phyloP scores from a whole-genome alignment of 2,113 vertebrate species.

The Perca flavescens region DNA sequence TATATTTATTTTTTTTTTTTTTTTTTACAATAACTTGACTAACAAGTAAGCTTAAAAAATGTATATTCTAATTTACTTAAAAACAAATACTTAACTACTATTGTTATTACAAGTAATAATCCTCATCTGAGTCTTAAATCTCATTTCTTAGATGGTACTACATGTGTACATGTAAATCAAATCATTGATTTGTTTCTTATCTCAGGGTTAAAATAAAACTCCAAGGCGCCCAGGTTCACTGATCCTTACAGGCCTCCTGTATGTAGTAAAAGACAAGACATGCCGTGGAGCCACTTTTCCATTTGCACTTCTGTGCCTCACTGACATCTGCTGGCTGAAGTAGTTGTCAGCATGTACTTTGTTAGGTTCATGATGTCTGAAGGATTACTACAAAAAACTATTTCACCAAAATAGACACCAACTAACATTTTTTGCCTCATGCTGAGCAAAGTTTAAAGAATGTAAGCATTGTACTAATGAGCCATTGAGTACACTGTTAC shows the following conservation, averaged over 20 bases:
- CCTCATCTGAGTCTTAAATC: background rate
- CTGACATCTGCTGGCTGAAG: conserved; percentile 74
- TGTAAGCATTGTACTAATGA: conserved; percentile 67
- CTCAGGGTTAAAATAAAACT: conserved; percentile 59
- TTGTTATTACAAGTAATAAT: background rate
- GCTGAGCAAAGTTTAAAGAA: conserved; percentile 46
- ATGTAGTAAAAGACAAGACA: background rate
- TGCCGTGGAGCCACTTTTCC: background rate
- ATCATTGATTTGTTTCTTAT: conserved; percentile 39
- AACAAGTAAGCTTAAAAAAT: conserved; percentile 6
- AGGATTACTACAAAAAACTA: background rate
- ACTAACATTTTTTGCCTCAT: conserved; percentile 4
- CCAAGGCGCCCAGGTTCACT: conserved; percentile 11
- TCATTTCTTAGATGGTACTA: background rate
- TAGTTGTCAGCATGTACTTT: background rate
- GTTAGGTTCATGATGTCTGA: background rate
- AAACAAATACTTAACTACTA: background rate
- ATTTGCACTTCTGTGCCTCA: conserved; percentile 40
- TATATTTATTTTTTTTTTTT: too few relatives aligned
- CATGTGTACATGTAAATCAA: too few relatives aligned
- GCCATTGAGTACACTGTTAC: conserved; percentile 46
- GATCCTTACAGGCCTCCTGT: background rate
- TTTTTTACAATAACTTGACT: conserved; percentile 12
- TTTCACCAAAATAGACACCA: conserved; percentile 1
- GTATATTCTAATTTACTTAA: conserved; percentile 16